These are phyloP conservation scores for Psephotus haematonotus DNA, from an alignment of 2,113 vertebrate species.

Conservation along the genomic window DNA sequence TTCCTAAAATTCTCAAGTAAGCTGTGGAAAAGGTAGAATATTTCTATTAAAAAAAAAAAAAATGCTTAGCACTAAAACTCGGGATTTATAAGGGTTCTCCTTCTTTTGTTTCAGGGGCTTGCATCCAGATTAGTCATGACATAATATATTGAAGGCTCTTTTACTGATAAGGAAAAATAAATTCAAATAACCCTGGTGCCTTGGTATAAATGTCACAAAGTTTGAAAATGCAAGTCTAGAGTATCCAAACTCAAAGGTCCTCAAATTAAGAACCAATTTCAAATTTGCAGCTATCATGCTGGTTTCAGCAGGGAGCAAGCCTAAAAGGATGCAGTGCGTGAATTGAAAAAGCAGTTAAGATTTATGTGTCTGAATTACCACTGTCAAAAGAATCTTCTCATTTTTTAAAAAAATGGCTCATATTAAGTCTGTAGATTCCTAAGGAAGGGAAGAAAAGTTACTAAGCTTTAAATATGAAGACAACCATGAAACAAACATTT, in stretches of 20 bases:
- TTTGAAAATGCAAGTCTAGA: conserved; percentile 30
- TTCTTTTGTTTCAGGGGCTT: background rate
- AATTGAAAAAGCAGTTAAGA: conserved; percentile 19
- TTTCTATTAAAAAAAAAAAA: background rate
- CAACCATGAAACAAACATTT: background rate
- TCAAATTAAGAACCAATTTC: conserved; percentile 51
- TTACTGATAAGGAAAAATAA: conserved; percentile 37
- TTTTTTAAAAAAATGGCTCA: background rate
- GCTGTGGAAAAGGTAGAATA: background rate
- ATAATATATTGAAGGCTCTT: background rate
- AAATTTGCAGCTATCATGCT: conserved; percentile 32
- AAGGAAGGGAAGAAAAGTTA: background rate
- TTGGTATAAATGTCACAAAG: background rate
- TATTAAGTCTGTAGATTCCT: background rate
- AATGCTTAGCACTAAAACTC: background rate
- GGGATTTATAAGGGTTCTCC: background rate
- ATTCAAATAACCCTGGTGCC: background rate
- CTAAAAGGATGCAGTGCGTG: background rate
- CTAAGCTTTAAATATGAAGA: background rate
- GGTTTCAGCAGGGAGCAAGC: conserved; percentile 17
- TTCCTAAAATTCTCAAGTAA: background rate
- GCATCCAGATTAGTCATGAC: conserved; percentile 6
- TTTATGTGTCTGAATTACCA: conserved; percentile 10
- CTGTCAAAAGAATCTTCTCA: conserved; percentile 17
- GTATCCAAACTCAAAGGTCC: conserved; percentile 15